Base-by-base conservation (phyloP, 2,797 vertebrate genomes). In the Ceryle rudis region DNA sequence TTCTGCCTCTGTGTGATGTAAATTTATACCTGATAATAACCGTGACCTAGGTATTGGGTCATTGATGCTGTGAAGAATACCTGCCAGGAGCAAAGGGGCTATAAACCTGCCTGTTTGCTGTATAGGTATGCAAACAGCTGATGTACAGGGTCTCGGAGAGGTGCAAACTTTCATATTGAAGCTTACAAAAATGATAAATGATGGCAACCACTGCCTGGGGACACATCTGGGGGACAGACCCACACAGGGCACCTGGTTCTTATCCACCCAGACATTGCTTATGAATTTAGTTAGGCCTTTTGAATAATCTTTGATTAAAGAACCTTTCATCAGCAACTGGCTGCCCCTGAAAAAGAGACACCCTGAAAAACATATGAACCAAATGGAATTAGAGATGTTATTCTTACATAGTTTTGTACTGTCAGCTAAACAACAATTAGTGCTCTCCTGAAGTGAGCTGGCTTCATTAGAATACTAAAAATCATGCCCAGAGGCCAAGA, bases 161-260 rank as follows among this genome's bases (percentile, higher is more conserved):
- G 7, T 2, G 2, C 6, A 31, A 26, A 65, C 39, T 28, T 54
- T n/a, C 7, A 26, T 16, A 46, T 1, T 15, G 20, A 67, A 66
- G 35, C 5, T 67, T 23, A 44, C 0, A 0, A 15, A 77, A 60
- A 55, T 1, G 1, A 17, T 7, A 75, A 60, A 19, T 5, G 6
- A 33, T 4, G 0, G 18, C 5, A 67, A 22, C 46, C 46, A 5
- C n/a, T 2, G 33, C 9, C 8, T 1, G 0, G 5, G 7, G 2
- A 35, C 1, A 14, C 35, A 31, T 8, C 9, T 6, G 3, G 5
- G 8, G 10, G 3, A 44, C 28, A 2, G 4, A 29, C 6, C 15
- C 5, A 1, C 7, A 3, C 22, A 22, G 4, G 4, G 5, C 2
- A 0, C 10, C 5, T 23, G 5, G 25, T 49, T 49, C 23, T 49